phyloP scores from a whole-genome alignment of 1,140 invertebrate genomes.

The Trachymyrmex septentrionalis region DNA sequence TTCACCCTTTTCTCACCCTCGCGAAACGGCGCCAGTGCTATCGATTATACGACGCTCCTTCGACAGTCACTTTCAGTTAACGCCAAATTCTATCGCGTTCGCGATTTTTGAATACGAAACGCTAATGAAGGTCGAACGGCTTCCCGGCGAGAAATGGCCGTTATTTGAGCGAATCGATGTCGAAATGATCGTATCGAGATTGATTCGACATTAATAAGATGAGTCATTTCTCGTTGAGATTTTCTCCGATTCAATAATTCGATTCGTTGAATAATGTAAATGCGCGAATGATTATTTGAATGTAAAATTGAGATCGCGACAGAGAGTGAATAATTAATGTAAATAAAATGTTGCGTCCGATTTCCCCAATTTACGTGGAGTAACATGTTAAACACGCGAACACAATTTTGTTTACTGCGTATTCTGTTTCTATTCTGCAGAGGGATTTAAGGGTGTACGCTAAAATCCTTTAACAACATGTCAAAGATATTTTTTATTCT shows the following conservation, averaged over 20 bases:
- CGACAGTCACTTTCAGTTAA: slow-evolving; percentile 23
- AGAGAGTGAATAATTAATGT: neutral
- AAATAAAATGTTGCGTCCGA: neutral
- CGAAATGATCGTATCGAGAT: no score
- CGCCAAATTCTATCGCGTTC: slow-evolving; percentile 10
- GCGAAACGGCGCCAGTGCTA: slow-evolving; percentile 60
- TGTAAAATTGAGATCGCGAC: slow-evolving; percentile 10
- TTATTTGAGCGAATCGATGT: no score
- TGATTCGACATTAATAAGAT: no score
- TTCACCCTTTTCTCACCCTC: slow-evolving; percentile 22
- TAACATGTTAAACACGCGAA: neutral
- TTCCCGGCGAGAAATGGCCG: neutral
- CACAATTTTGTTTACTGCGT: neutral
- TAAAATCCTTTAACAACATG: slow-evolving; percentile 32
- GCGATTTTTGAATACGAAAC: slow-evolving; percentile 1
- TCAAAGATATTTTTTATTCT: slow-evolving; percentile 61
- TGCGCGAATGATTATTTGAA: neutral
- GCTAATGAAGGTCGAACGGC: neutral
- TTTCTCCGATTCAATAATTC: neutral
- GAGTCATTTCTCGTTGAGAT: no score
- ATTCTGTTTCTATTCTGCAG: neutral
- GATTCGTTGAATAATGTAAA: neutral
- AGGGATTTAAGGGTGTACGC: neutral
- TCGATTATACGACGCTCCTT: slow-evolving; percentile 64
- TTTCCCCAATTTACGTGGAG: neutral